A percentile compares a stretch with the other conserved stretches of the same genome.
Evolutionary conservation across 2,888 invertebrate species (phyloP).

Genomic region (Metalampra italica): DNA sequence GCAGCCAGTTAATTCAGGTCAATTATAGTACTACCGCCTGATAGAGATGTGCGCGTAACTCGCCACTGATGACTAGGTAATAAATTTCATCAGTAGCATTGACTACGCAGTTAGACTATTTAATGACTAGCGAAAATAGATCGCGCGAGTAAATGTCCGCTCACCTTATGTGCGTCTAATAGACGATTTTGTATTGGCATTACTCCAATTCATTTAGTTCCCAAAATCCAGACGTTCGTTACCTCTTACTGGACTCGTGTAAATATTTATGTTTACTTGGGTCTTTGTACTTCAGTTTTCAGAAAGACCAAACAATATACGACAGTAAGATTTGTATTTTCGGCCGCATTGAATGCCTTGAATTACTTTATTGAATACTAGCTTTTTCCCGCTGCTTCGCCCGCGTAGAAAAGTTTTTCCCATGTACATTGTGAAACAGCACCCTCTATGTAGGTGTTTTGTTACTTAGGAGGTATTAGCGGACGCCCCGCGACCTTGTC

Average conservation of each 20-base stretch:
- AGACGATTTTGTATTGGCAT: constrained; percentile 58
- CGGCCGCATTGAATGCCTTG: constrained; percentile 6
- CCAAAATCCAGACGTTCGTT: constrained; percentile 31
- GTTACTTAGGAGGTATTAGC: too few species aligned
- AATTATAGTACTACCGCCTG: constrained; percentile 10
- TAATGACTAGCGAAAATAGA: constrained; percentile 64
- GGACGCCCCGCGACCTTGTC: too few species aligned
- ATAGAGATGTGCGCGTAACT: constrained; percentile 4
- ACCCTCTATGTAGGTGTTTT: too few species aligned
- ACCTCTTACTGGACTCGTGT: constrained; percentile 27
- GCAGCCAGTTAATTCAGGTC: constrained; percentile 9
- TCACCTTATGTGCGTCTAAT: constrained; percentile 56
- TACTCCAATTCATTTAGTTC: constrained; percentile 57
- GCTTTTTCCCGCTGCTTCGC: too few species aligned
- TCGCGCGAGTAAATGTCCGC: constrained; percentile 56
- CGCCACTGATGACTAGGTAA: constrained; percentile 10
- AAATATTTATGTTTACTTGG: constrained; percentile 45
- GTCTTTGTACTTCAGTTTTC: background rate
- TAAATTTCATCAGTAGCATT: constrained; percentile 18
- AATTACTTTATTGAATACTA: too few species aligned
- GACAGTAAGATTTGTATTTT: constrained; percentile 4
- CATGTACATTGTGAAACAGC: too few species aligned
- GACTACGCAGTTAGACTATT: constrained; percentile 22
- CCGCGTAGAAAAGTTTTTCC: too few species aligned
- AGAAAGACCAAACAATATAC: constrained; percentile 1